A percentile compares a stretch with the other conserved stretches of the same genome.
Evolutionary conservation across 2,797 vertebrate genomes (phyloP).

Genomic region (Gallirallus australis): DNA sequence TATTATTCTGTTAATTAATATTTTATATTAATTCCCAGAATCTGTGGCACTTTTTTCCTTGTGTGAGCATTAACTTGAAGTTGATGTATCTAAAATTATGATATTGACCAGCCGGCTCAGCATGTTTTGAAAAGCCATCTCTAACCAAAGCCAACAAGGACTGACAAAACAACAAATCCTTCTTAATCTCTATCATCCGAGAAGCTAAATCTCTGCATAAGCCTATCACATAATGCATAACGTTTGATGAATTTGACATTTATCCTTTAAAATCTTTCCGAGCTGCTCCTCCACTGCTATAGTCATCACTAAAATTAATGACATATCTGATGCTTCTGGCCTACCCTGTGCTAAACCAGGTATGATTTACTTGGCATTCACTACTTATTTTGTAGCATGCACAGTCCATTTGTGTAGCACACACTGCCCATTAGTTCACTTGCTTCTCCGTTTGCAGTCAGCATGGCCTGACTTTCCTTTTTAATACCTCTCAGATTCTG

Average conservation of each 20-base stretch:
- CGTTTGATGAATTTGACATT: slow-evolving; percentile 35
- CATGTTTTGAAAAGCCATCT: neutral
- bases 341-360: neutral
- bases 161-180: slow-evolving; percentile 40
- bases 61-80: neutral
- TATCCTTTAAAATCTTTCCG: slow-evolving; percentile 49
- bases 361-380: neutral
- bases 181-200: slow-evolving; percentile 20
- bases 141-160: slow-evolving; percentile 24
- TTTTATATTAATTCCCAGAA: neutral
- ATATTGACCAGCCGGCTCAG: slow-evolving; percentile 12
- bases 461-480: neutral
- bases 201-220: slow-evolving; percentile 48
- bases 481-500: neutral
- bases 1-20: neutral
- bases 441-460: neutral
- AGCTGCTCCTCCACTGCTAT: neutral
- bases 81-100: neutral
- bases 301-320: neutral
- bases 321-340: neutral
- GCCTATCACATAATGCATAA: slow-evolving; percentile 10
- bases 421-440: neutral
- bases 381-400: neutral
- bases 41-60: neutral
- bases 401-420: neutral